A percentile compares a stretch with the other conserved stretches of the same genome.
These are phyloP conservation scores for Pseudolaguvia tuberculata DNA, from an alignment of 2,113 vertebrate genomes.

Conservation along the genomic window DNA sequence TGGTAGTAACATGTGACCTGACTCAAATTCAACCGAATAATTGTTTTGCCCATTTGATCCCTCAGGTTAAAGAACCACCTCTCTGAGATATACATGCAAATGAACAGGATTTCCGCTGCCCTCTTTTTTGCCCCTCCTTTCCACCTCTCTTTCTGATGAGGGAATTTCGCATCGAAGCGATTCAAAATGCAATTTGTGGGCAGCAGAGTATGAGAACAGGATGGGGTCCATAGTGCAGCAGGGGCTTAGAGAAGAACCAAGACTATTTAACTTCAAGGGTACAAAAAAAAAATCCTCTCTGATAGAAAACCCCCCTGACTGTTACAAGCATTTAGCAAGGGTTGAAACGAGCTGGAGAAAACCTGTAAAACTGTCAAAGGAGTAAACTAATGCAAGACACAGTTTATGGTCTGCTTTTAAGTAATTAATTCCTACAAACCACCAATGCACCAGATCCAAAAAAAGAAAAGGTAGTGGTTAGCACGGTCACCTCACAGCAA, in stretches of 20 bases:
- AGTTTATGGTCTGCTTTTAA: no score
- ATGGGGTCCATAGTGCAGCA: slow-evolving; percentile 28
- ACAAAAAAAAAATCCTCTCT: slow-evolving; percentile 27
- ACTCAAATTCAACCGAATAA: neutral
- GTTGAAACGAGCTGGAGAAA: slow-evolving; percentile 4
- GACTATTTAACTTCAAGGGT: slow-evolving; percentile 46
- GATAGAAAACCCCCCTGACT: slow-evolving; percentile 39
- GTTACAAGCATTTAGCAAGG: slow-evolving; percentile 8
- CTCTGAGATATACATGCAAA: slow-evolving; percentile 44
- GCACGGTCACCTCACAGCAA: no score
- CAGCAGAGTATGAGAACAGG: slow-evolving; percentile 45
- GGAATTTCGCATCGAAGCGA: slow-evolving; percentile 45
- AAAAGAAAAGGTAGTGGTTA: no score
- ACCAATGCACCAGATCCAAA: no score
- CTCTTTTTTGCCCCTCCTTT: neutral
- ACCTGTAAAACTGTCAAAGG: neutral
- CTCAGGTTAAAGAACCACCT: neutral
- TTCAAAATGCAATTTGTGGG: slow-evolving; percentile 48
- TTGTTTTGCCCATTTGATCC: neutral
- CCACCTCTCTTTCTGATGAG: slow-evolving; percentile 23
- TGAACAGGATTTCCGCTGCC: slow-evolving; percentile 26
- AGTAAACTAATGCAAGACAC: neutral
- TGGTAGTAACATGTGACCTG: neutral
- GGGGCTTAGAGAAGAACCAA: slow-evolving; percentile 45
- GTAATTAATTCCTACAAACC: no score